Evolutionary conservation across 2,888 invertebrate species (phyloP), one percentile per base, ranked within the genome.

Genomic region (Ichneumon xanthorius): DNA sequence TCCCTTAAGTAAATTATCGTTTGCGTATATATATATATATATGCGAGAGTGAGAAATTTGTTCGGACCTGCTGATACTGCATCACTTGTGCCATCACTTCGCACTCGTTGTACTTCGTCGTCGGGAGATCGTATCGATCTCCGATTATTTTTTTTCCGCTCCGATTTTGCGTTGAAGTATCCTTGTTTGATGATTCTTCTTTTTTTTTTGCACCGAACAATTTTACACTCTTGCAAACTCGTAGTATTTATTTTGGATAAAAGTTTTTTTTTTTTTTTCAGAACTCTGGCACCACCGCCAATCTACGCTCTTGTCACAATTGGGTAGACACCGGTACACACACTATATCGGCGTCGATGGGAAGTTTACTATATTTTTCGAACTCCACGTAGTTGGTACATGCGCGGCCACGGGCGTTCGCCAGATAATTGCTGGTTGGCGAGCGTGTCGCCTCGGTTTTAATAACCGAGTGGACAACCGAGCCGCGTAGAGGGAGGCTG

Each of bases 391-490:
- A 75, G 82, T 82, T n/a, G 72, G 86, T 81, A 86, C 87, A 87
- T 90, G 90, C 87, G 88, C 87, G 87, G 89, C 92, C 90, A 89
- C 89, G 88, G 91, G 90, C 93, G 93, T 90, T 91, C 90, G 91
- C 89, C 91, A 89, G 92, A 93, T 93, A 93, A 93, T 93, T 93
- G 91, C 93, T 89, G 91, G 93, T 92, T 93, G 90, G 89, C 87
- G 89, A 90, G 91, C 91, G 91, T 92, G 93, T 93, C 93, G 92
- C 92, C 90, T 92, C 89, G 90, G 92, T 92, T 93, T 93, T 93
- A 93, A 93, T 93, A 92, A 93, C 92, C 88, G 91, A 90, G 92
- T 93, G 92, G 93, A 93, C 92, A 93, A 90, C 90, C 89, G 92
- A 90, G 89, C 88, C 85, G 82, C 76, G 89, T 90, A 90, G 92